Conservation (phyloP, 1,140 invertebrate genomes). For the Papilio aristodemus region DNA sequence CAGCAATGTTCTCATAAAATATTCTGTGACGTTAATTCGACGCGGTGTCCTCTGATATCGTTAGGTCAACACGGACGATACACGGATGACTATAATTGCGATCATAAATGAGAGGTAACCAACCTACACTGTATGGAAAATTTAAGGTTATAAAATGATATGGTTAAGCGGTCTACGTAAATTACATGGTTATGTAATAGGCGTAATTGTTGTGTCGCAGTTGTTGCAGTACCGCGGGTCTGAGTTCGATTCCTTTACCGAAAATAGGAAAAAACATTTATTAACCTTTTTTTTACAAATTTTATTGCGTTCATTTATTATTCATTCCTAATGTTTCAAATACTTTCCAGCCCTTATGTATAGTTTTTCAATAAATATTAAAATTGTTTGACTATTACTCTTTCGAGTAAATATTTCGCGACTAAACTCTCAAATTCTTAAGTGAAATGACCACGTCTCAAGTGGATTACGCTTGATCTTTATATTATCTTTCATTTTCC, state of each 20-base stretch:
- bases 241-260: neutral
- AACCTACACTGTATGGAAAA: neutral
- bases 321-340: too few species aligned
- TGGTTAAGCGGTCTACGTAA: neutral
- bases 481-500: too few species aligned
- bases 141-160: conserved; percentile 17
- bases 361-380: too few species aligned
- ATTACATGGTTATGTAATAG: neutral
- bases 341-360: too few species aligned
- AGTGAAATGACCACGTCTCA: too few species aligned
- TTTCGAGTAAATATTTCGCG: too few species aligned
- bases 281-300: too few species aligned
- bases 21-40: neutral
- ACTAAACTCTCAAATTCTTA: too few species aligned
- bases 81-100: neutral
- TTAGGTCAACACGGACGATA: conserved; percentile 9
- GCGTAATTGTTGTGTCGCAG: neutral
- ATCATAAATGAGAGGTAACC: conserved; percentile 7
- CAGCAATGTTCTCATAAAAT: neutral
- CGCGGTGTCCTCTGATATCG: neutral
- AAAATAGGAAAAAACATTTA: too few species aligned
- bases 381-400: too few species aligned
- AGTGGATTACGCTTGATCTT: too few species aligned
- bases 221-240: neutral
- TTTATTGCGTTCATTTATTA: too few species aligned